Evolutionary conservation across 37 sponge, comb jelly and placozoan species (phyloP), one percentile per base, ranked within the genome.

Genomic region (Hormiphora californensis): DNA sequence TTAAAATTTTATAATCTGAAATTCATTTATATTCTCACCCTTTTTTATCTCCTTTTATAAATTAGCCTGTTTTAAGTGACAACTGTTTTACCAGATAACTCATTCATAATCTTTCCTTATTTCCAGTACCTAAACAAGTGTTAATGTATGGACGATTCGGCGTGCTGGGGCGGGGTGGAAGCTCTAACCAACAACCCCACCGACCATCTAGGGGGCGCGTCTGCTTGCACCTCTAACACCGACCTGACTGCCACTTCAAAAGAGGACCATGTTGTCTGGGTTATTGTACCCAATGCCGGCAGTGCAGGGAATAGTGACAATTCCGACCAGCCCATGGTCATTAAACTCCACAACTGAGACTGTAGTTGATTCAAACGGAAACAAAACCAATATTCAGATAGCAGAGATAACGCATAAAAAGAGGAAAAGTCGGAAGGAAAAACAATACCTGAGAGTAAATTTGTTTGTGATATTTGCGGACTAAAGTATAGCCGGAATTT

Each of bases 181-280:
- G 21, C 36, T n/a, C 46, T 73, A 27, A 43, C 40, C 21, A 46
- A 73, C 44, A 43, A n/a, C n/a, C n/a, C n/a, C n/a, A n/a, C n/a
- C n/a, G n/a, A n/a, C 41, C 27, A 36, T 30, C 15, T 19, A 67
- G 36, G 38, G 12, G 36, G 31, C 21, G 36, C 15, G 7, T 67
- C 53, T 15, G n/a, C n/a, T n/a, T n/a, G n/a, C n/a, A n/a, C n/a
- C n/a, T n/a, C n/a, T n/a, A n/a, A n/a, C n/a, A n/a, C 53, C 15
- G 53, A 57, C 23, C 7, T 30, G 25, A 19, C 4, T 57, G 25
- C 11, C 59, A 19, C 59, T 5, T 43, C 81, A 43, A 34, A 35
- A 33, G 81, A 73, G 23, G 81, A 73, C 44, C 81, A 73, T 73
- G 81, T 73, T 43, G 81, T 73, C 1, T 73, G 81, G 81, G 81